Conservation (phyloP, 2,888 invertebrate genomes). For the Synergus itoensis region DNA sequence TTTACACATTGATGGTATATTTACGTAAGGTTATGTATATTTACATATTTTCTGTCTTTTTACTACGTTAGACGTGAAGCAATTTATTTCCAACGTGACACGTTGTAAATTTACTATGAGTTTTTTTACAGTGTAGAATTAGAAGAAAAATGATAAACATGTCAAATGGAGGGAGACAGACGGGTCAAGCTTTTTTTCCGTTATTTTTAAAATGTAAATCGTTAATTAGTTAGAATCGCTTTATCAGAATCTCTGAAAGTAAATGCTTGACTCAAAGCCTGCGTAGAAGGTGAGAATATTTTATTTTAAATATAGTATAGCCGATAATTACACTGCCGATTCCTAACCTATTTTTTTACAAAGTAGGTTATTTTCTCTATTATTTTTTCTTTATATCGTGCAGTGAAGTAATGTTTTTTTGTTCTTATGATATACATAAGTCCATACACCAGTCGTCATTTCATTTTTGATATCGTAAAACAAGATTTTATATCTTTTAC, state of each 20-base stretch:
- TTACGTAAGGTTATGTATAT: no score
- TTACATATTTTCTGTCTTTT: no score
- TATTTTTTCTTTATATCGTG: background rate
- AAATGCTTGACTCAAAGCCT: background rate
- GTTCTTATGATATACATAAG: background rate
- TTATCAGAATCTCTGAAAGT: background rate
- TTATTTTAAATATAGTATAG: background rate
- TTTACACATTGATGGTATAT: no score
- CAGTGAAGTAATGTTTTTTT: background rate
- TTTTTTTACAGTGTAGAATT: no score
- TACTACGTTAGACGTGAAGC: no score
- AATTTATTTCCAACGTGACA: no score
- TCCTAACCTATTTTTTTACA: conserved; percentile 36
- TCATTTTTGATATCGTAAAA: background rate
- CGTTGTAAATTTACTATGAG: no score
- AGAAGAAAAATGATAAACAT: background rate
- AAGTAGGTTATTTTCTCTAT: background rate
- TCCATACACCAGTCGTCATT: background rate
- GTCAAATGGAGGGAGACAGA: background rate
- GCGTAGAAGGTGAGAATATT: conserved; percentile 20
- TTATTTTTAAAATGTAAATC: background rate
- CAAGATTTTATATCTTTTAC: background rate
- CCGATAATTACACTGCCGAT: conserved; percentile 25
- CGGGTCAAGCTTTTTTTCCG: background rate
- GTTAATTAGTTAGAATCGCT: background rate